Percentiles rank a stretch among this genome's conserved stretches.
These are phyloP conservation scores for Cryptus armator DNA, from an alignment of 2,888 invertebrate genomes.

Conservation along the genomic window DNA sequence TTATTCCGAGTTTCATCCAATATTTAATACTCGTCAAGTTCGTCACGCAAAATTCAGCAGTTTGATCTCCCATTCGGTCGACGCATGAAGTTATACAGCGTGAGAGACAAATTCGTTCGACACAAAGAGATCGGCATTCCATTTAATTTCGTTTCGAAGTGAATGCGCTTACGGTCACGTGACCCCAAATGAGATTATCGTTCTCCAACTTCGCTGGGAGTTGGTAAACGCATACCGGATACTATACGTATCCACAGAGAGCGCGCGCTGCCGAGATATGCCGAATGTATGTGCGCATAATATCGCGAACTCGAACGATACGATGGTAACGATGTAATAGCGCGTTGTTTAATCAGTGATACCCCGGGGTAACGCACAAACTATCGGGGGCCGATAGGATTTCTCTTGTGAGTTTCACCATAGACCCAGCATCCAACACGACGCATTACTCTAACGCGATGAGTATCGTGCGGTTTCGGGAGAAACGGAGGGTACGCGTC, in stretches of 20 bases:
- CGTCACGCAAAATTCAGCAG: neutral
- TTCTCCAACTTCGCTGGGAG: constrained; percentile 32
- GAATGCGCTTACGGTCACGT: constrained; percentile 10
- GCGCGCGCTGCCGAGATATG: neutral
- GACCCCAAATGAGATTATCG: constrained; percentile 43
- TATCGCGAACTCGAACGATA: neutral
- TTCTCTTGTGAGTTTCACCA: constrained; percentile 3
- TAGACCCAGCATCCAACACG: constrained; percentile 13
- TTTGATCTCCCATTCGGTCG: neutral
- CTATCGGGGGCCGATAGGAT: constrained; percentile 24
- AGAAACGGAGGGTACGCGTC: constrained; percentile 29
- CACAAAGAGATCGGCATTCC: constrained; percentile 37
- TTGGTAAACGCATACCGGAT: neutral
- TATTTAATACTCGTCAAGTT: neutral
- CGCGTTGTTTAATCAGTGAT: constrained; percentile 54
- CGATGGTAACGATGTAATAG: neutral
- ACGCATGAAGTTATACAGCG: neutral
- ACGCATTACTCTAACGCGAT: constrained; percentile 43
- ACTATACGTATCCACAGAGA: neutral
- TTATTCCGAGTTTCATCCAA: neutral
- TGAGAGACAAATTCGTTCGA: neutral
- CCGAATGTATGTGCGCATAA: neutral
- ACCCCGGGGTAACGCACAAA: constrained; percentile 42
- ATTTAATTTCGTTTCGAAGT: constrained; percentile 33
- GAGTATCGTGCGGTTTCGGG: constrained; percentile 16